A percentile compares a stretch with the other conserved stretches of the same genome.
These are phyloP conservation scores for Nomada ferruginata DNA, from an alignment of 2,888 invertebrate genomes.

Conservation along the genomic window DNA sequence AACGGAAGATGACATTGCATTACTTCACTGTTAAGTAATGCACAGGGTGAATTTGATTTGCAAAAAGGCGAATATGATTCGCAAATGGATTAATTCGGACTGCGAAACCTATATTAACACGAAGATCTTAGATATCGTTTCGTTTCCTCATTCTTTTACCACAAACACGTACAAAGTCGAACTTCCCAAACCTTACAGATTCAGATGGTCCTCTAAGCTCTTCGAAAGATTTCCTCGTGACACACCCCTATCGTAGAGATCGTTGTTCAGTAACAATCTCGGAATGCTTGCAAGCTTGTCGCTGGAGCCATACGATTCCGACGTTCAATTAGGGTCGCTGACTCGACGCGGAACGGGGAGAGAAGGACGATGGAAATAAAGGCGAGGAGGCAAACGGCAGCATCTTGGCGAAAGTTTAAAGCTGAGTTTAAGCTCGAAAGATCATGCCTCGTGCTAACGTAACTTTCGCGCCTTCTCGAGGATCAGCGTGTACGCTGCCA, in stretches of 20 bases:
- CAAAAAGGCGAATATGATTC: too few species aligned
- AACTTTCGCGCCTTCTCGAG: constrained; percentile 31
- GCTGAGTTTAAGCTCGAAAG: constrained; percentile 52
- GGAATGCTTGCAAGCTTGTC: constrained; percentile 24
- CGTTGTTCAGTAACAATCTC: constrained; percentile 32
- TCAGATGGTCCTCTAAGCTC: constrained; percentile 44
- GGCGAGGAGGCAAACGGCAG: constrained; percentile 3
- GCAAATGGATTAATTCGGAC: too few species aligned
- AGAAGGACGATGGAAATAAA: constrained; percentile 29
- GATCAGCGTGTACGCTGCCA: background rate
- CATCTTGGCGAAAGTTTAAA: constrained; percentile 51
- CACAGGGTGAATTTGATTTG: too few species aligned
- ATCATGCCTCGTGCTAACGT: constrained; percentile 26
- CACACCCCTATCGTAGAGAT: constrained; percentile 15
- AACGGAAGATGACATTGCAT: too few species aligned
- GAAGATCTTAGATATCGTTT: too few species aligned
- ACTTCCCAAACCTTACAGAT: constrained; percentile 15
- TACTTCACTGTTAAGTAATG: too few species aligned
- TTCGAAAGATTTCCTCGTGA: constrained; percentile 18
- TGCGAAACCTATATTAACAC: too few species aligned
- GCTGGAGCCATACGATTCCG: constrained; percentile 36
- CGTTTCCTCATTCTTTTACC: too few species aligned
- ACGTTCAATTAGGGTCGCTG: constrained; percentile 61
- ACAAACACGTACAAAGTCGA: background rate
- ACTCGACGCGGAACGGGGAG: constrained; percentile 24